A percentile compares a stretch with the other conserved stretches of the same genome.
Conservation (phyloP, 64 coral and sea anemone genomes). For the Pocillopora damicornis region DNA sequence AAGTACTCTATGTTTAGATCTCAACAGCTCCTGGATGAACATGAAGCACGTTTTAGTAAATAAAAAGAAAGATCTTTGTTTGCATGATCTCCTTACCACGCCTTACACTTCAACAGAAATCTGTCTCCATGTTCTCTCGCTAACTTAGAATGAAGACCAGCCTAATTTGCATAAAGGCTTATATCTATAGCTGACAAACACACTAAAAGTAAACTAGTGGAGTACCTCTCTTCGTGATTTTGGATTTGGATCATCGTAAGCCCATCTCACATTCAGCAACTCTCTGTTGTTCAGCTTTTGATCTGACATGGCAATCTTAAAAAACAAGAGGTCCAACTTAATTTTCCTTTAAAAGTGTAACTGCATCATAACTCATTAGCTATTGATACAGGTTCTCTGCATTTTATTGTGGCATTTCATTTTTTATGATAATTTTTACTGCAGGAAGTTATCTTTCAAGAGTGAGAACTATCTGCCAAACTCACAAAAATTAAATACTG, state of each 20-base stretch:
- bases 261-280: constrained; percentile 94
- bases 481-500: no score
- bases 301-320: constrained; percentile 91
- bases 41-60: background rate
- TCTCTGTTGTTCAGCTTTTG: constrained; percentile 76
- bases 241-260: constrained; percentile 92
- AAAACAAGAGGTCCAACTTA: background rate
- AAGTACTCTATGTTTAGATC: constrained; percentile 38
- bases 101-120: background rate
- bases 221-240: constrained; percentile 65
- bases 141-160: background rate
- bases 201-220: background rate
- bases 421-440: no score
- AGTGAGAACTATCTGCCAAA: no score
- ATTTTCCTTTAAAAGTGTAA: no score
- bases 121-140: background rate
- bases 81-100: no score
- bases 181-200: no score
- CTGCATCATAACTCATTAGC: no score
- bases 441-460: no score
- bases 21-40: constrained; percentile 34
- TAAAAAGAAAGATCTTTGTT: background rate
- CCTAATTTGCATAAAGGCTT: no score
- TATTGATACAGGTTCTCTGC: no score
- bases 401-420: no score